Evolutionary conservation across 2,797 vertebrate species (phyloP), one percentile per base, ranked within the genome.

Genomic region (Sebastes reedi): DNA sequence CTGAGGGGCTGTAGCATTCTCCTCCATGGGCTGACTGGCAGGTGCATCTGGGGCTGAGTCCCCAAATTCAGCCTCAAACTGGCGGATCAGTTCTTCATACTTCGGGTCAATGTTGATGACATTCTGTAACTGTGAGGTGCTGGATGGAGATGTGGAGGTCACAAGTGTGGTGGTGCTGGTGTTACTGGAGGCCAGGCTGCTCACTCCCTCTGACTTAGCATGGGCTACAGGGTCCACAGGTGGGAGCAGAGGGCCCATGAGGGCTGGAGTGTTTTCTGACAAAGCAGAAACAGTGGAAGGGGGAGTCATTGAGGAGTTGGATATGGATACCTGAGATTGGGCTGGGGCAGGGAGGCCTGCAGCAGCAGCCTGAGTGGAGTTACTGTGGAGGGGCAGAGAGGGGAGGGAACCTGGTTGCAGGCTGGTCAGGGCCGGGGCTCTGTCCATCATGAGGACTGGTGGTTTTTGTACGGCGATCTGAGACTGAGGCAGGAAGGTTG

Each of bases 41-140:
- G 93, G 46, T 85, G 13, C 85, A 2, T 95, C 94, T 1, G 93
- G 74, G 78, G 81, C 79, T 2, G 93, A 75, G 16, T 95, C 97
- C 80, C 97, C 98, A 68, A 99, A 99, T 91, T 99, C 98, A 1
- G 97, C 98, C 94, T 99, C 98, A 73, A 99, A 98, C 90, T 98
- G 98, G 72, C 97, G 96, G 88, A 99, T 97, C 80, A 99, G 96
- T 68, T 98, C 98, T 95, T 99, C 98, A 12, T 97, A 95, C 89
- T 99, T 99, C 34, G 98, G 97, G 70, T 99, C 97, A 27, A 98
- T 93, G 58, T 95, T 91, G 72, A 90, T 88, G 77, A 97, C 92
- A 86, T 94, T 92, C 1, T 29, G 86, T 82, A 95, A 85, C 36
- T 94, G 90, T 64, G 95, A 94, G 77, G 91, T 89, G 86, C 85